Evolutionary conservation across 1,140 invertebrate genomes (phyloP), one percentile per base, ranked within the genome.

Genomic region (Monochamus saltuarius): DNA sequence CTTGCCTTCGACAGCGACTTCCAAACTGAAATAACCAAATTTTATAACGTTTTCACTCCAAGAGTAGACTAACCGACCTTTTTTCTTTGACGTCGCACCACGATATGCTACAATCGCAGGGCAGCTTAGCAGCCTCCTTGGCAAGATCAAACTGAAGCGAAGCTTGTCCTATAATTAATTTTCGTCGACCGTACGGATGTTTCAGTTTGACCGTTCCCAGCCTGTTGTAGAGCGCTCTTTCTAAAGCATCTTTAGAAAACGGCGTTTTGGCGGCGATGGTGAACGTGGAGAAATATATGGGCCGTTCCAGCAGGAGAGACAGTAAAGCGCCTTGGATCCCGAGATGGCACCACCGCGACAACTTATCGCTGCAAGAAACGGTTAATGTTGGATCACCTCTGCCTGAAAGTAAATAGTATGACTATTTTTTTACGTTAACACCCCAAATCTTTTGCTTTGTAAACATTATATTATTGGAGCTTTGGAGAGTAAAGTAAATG

Each of bases 331-430:
- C 95, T 77, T 91, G 88, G 38, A 94, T 72, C 1, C 94, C 94
- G 40, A 94, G 66, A 59, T 90, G 78, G 73, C 89, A 87, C 95
- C 95, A 98, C 59, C 88, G 87, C 7, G 91, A 85, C 1, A 97
- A 80, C 82, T 97, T 98, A 78, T 98, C 95, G 76, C 92, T 96
- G 77, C 95, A 97, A 1, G 91, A 95, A 61, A 96, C 84, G 39
- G 91, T 95, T 10, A 91, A 71, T 1, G 95, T 97, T 42, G 87
- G 87, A 74, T 95, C 89, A 0, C 95, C 95, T 72, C 93, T 80
- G 42, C 72, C 72, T 74, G 53, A 29, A 66, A 66, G 57, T 50
- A 6, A 17, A n/a, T 14, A 40, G n/a, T 38, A 38, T 9, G 0
- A 38, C 8, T 9, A 8, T 1, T 9, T 38, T 1, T n/a, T n/a